These are phyloP conservation scores for Hypomesus transpacificus DNA, from an alignment of 2,113 vertebrate genomes.

Conservation along the genomic window DNA sequence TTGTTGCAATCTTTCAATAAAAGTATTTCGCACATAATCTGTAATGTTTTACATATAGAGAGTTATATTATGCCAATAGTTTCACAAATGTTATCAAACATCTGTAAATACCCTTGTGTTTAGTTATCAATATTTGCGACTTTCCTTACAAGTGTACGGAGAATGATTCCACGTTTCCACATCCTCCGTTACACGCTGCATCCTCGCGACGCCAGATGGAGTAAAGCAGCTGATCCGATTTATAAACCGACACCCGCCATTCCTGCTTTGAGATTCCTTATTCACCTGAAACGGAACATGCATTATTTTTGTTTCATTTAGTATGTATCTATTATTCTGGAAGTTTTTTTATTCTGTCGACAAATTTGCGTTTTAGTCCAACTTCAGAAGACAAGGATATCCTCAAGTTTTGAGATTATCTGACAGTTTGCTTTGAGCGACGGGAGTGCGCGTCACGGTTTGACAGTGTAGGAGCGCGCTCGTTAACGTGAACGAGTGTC, in stretches of 20 bases:
- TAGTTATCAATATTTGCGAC: too few relatives aligned
- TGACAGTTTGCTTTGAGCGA: slow-evolving; percentile 1
- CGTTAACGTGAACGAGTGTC: slow-evolving; percentile 31
- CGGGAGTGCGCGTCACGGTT: slow-evolving; percentile 24
- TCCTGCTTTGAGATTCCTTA: slow-evolving; percentile 1
- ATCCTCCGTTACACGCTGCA: too few relatives aligned
- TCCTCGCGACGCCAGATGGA: slow-evolving; percentile 14
- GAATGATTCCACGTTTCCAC: too few relatives aligned
- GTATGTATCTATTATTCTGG: neutral
- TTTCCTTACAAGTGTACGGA: too few relatives aligned
- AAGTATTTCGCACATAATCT: slow-evolving; percentile 2
- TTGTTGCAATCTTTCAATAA: slow-evolving; percentile 11
- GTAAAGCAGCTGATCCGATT: slow-evolving; percentile 35
- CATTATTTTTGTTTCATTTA: slow-evolving; percentile 1
- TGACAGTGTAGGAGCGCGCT: slow-evolving; percentile 36
- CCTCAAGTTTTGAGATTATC: too few relatives aligned
- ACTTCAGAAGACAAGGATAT: too few relatives aligned
- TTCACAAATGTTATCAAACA: too few relatives aligned
- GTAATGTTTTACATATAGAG: neutral
- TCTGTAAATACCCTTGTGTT: too few relatives aligned
- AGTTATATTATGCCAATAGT: too few relatives aligned
- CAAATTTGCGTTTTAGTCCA: too few relatives aligned
- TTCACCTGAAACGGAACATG: slow-evolving; percentile 3
- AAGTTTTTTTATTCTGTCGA: too few relatives aligned
- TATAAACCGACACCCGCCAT: slow-evolving; percentile 20